Percentiles rank a stretch among this genome's conserved stretches.
These are phyloP conservation scores for Oligia fasciuncula DNA, from an alignment of 2,888 invertebrate genomes.

Conservation along the genomic window DNA sequence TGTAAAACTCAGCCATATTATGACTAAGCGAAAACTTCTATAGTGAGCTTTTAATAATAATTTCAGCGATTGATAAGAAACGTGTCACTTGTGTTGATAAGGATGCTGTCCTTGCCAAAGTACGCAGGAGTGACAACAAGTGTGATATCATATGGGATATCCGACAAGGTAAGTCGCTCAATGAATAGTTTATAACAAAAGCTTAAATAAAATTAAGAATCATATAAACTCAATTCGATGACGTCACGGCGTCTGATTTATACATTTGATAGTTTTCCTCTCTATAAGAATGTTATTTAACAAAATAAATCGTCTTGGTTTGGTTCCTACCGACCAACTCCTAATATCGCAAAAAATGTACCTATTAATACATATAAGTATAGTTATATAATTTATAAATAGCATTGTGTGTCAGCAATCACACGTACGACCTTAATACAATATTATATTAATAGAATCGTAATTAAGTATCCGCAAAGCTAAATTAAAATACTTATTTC, in stretches of 20 bases:
- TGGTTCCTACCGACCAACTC: background rate
- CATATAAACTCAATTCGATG: background rate
- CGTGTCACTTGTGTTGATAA: slow-evolving; percentile 20
- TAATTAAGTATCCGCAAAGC: background rate
- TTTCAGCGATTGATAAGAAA: slow-evolving; percentile 41
- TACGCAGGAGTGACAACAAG: background rate
- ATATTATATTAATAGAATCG: background rate
- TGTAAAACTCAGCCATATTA: background rate
- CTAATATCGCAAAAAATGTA: background rate
- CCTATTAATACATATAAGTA: background rate
- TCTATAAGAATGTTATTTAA: background rate
- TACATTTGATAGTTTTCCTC: background rate
- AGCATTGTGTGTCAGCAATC: background rate
- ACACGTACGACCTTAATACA: background rate
- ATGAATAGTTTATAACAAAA: too few species aligned
- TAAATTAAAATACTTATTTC: background rate
- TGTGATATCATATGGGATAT: slow-evolving; percentile 22
- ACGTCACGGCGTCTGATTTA: background rate
- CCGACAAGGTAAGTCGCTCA: slow-evolving; percentile 26
- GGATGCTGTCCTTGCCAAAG: slow-evolving; percentile 26
- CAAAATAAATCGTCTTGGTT: background rate
- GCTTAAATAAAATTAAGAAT: background rate
- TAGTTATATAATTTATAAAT: background rate
- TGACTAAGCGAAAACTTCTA: too few species aligned
- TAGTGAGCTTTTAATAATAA: background rate